Evolutionary conservation across 2,797 vertebrate genomes (phyloP).

Genomic region (Dicrostonyx torquatus): DNA sequence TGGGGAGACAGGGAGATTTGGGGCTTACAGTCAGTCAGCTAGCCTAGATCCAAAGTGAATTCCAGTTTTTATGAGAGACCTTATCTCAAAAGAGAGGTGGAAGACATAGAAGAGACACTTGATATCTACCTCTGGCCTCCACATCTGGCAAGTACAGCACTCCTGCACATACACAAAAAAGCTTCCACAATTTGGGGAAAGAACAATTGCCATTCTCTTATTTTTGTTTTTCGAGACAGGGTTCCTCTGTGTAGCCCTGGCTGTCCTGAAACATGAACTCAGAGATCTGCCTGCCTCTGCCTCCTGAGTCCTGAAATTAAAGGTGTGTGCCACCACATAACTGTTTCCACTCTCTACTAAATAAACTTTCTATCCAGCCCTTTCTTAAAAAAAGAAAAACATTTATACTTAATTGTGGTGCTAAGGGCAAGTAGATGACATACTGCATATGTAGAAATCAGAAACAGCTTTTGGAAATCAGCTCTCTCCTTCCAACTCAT

Average conservation of each 20-base stretch:
- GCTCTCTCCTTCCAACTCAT: not conserved
- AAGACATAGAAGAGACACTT: not conserved
- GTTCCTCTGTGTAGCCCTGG: too few species aligned
- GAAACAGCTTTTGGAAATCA: not conserved
- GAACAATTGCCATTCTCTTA: not conserved
- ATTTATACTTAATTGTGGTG: not conserved
- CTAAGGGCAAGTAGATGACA: not conserved
- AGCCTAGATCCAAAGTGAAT: not conserved
- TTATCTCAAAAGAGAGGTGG: not conserved
- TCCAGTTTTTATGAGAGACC: not conserved
- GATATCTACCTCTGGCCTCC: not conserved
- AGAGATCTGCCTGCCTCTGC: too few species aligned
- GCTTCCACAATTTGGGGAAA: conserved; percentile 17
- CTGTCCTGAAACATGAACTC: too few species aligned
- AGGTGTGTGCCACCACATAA: too few species aligned
- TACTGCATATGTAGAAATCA: not conserved
- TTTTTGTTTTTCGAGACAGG: too few species aligned
- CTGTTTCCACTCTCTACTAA: not conserved
- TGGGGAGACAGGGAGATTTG: not conserved
- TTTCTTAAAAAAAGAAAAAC: not conserved
- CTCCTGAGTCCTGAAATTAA: too few species aligned
- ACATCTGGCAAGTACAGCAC: not conserved
- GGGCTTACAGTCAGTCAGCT: not conserved
- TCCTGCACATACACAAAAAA: not conserved
- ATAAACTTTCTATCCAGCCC: not conserved